Base-by-base conservation (phyloP, 2,797 vertebrate genomes). In the Hafferia zeledoni region DNA sequence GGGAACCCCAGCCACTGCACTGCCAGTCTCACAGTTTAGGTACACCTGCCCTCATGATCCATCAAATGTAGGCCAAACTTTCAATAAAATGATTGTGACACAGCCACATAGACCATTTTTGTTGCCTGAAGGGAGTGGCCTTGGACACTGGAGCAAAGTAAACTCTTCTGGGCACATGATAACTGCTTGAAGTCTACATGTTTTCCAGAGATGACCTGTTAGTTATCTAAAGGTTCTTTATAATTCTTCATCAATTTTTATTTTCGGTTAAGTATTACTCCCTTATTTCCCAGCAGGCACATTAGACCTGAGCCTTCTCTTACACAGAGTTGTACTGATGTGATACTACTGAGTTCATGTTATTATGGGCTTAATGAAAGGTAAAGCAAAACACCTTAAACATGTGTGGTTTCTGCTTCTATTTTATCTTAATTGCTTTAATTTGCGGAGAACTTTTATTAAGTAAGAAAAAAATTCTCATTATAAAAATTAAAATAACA, bases 81-180 rank as follows among this genome's bases (percentile, higher is more conserved):
- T n/a, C 17, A 28, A 43, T 0, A 4, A 67, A 70, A 55, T 3
- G 5, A 3, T n/a, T 60, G 12, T 65, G 30, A 59, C 52, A 30
- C 0, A 13, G n/a, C 6, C 27, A 39, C 8, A 3, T 8, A 33
- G 8, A 43, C 22, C 16, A 1, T 10, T 44, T 70, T 19, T 55
- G 41, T 43, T 35, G 4, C 50, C 52, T 77, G 17, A 20, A 8
- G 27, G 22, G 49, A 76, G 27, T 30, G 16, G 43, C 20, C 41
- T 55, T 71, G 44, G 31, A 56, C 24, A 33, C 8, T 13, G 22
- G 22, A 49, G 8, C 15, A 60, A 74, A 86, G 6, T 24, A 85
- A 83, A 63, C 13, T 64, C 41, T 41, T 14, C 10, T 52, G 28
- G n/a, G 12, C 23, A 59, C 12, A 30, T 7, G 11, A 46, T 11